Conservation (phyloP, 2,113 vertebrate species). For the Sterrhoptilus dennistouni region DNA sequence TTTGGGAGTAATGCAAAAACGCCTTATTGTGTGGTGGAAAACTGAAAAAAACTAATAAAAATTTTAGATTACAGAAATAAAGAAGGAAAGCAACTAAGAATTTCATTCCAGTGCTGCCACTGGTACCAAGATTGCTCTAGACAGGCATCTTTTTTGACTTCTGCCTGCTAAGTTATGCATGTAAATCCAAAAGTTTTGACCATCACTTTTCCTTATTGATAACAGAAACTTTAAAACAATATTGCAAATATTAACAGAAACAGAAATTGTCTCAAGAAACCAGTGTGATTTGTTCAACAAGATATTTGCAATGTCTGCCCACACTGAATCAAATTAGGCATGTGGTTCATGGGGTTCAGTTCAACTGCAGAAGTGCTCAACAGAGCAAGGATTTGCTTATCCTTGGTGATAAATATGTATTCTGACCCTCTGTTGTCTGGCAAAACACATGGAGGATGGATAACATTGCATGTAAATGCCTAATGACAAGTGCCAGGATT, state of each 20-base stretch:
- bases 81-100: neutral
- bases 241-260: neutral
- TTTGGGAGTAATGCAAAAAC: neutral
- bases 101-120: neutral
- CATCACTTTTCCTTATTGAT: neutral
- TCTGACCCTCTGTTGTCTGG: constrained; percentile 67
- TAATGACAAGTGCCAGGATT: constrained; percentile 75
- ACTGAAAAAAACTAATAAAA: neutral
- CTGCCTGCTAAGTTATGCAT: neutral
- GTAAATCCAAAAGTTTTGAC: neutral
- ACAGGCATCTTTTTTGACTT: neutral
- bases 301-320: neutral
- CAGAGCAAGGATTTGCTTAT: constrained; percentile 75
- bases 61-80: neutral
- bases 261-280: constrained; percentile 27
- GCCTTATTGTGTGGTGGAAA: neutral
- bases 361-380: constrained; percentile 43
- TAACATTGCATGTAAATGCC: constrained; percentile 78
- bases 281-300: neutral
- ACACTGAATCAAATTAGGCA: constrained; percentile 28
- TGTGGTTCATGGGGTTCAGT: constrained; percentile 8
- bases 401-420: constrained; percentile 76
- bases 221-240: constrained; percentile 1
- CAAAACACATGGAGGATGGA: constrained; percentile 75
- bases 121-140: neutral